These are phyloP conservation scores for Dendronephthya gigantea DNA, from an alignment of 64 coral and sea anemone genomes.

Conservation along the genomic window DNA sequence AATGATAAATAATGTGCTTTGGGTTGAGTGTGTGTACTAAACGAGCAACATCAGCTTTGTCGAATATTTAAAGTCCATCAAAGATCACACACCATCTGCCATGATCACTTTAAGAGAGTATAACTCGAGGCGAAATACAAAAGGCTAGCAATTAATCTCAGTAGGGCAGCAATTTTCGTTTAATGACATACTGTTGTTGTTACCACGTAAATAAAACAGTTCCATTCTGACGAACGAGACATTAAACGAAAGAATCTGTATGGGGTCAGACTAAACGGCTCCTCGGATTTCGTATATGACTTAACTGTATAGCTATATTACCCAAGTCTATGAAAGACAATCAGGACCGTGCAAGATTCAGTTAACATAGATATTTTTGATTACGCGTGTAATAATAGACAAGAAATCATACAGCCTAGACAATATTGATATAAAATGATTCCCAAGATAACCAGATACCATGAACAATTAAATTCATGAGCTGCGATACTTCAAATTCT, in stretches of 20 bases:
- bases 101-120: constrained; percentile 16
- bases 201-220: constrained; percentile 12
- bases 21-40: not conserved
- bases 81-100: constrained; percentile 15
- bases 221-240: not conserved
- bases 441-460: not conserved
- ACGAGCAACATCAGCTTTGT: not conserved
- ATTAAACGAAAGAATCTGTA: not conserved
- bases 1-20: not conserved
- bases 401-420: not conserved
- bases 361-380: not conserved
- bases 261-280: constrained; percentile 15
- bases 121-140: constrained; percentile 18
- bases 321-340: no score
- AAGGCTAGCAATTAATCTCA: constrained; percentile 15
- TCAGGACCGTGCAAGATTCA: no score
- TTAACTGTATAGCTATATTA: no score
- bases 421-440: not conserved
- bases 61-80: not conserved
- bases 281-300: not conserved
- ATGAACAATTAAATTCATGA: not conserved
- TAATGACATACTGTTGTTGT: constrained; percentile 27
- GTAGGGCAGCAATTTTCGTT: constrained; percentile 16
- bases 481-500: not conserved
- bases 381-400: not conserved